These are phyloP conservation scores for Paraescarpia echinospica DNA, from an alignment of 1,140 invertebrate species.

Conservation along the genomic window DNA sequence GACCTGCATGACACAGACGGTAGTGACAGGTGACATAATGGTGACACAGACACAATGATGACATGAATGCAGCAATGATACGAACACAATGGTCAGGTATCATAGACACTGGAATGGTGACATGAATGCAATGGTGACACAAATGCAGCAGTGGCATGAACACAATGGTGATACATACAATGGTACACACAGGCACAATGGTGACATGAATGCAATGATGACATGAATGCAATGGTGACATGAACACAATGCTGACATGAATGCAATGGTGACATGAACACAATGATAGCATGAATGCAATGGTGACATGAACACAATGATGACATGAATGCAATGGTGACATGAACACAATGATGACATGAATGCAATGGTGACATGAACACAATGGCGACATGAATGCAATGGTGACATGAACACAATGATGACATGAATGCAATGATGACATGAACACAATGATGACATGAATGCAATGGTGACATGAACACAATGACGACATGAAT, in stretches of 20 bases:
- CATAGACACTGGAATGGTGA: not conserved
- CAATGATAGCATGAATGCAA: too few species aligned
- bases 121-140: not conserved
- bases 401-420: too few species aligned
- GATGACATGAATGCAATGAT: not conserved
- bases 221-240: too few species aligned
- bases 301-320: not conserved
- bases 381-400: too few species aligned
- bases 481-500: not conserved
- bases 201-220: not conserved
- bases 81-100: too few species aligned
- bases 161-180: not conserved
- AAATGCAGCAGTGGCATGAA: not conserved
- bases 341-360: not conserved
- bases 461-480: not conserved
- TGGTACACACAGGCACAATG: not conserved
- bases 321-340: not conserved
- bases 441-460: not conserved
- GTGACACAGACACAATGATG: too few species aligned
- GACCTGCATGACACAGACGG: constrained; percentile 17
- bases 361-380: not conserved
- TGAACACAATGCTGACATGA: too few species aligned
- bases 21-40: constrained; percentile 3
- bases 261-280: too few species aligned
- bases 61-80: not conserved